Percentiles rank a stretch among this genome's conserved stretches.
phyloP scores from a whole-genome alignment of 2,113 vertebrate genomes.

The Athene noctua region DNA sequence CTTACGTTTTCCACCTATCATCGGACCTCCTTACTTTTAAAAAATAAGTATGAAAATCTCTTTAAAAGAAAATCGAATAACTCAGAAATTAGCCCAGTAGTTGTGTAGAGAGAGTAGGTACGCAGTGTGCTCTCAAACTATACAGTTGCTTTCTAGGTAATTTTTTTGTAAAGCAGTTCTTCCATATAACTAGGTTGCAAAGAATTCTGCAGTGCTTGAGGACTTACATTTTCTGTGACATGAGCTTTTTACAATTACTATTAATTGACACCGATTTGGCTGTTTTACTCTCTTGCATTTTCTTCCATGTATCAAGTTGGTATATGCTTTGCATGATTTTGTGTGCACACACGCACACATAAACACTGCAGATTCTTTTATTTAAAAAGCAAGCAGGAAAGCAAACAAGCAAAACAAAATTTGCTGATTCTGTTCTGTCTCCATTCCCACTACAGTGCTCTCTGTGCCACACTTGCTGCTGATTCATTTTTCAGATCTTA shows the following conservation, averaged over 20 bases:
- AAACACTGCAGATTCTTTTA: not conserved
- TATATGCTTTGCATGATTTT: not conserved
- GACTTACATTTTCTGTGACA: not conserved
- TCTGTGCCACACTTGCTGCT: not conserved
- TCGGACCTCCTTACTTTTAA: not conserved
- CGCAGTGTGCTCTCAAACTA: not conserved
- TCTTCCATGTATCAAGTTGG: not conserved
- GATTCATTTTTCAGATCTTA: slow-evolving; percentile 43
- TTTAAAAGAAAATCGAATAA: not conserved
- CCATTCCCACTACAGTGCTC: slow-evolving; percentile 15
- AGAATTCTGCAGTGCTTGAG: not conserved
- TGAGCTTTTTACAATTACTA: not conserved
- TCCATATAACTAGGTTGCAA: not conserved
- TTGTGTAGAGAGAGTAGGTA: not conserved
- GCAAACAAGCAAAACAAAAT: not conserved
- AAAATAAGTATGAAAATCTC: not conserved
- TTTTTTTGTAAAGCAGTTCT: not conserved
- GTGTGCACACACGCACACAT: not conserved
- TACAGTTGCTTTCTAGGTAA: not conserved
- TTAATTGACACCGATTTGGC: not conserved
- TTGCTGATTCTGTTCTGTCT: slow-evolving; percentile 11
- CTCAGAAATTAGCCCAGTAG: not conserved
- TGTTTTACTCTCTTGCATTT: not conserved
- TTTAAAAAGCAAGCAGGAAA: not conserved
- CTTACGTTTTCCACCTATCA: not conserved